A percentile compares a stretch with the other conserved stretches of the same genome.
phyloP scores from a whole-genome alignment of 2,113 vertebrate species.

The Phalacrocorax carbo region DNA sequence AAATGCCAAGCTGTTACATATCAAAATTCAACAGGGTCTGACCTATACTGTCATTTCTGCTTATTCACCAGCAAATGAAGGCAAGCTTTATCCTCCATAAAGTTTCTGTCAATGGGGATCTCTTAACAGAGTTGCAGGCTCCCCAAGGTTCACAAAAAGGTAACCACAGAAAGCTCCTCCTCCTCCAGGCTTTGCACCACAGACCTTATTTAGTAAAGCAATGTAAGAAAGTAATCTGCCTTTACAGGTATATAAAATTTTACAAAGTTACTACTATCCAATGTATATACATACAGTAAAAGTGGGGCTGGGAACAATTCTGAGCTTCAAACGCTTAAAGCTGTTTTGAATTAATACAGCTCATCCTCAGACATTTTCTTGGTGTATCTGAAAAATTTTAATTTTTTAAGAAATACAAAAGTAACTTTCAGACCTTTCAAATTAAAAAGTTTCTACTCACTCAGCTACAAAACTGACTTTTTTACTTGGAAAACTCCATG shows the following conservation, averaged over 20 bases:
- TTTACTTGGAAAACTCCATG: not conserved
- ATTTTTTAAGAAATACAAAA: not conserved
- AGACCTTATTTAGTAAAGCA: not conserved
- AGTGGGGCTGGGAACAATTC: not conserved
- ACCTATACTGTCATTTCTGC: constrained; percentile 1
- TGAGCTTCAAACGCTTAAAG: not conserved
- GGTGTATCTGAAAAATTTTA: not conserved
- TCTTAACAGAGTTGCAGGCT: constrained; percentile 9
- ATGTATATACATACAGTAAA: not conserved
- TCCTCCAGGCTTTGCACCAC: not conserved
- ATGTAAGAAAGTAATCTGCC: not conserved
- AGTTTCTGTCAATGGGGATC: not conserved
- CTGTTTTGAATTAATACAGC: not conserved
- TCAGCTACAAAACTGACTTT: not conserved
- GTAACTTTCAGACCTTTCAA: not conserved
- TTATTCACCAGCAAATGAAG: constrained; percentile 10
- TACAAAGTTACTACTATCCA: not conserved
- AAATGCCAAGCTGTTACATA: constrained; percentile 3
- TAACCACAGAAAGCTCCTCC: not conserved
- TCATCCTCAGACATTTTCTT: not conserved
- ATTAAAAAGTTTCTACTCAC: not conserved
- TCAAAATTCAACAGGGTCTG: constrained; percentile 33
- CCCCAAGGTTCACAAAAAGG: constrained; percentile 10
- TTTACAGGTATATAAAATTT: not conserved
- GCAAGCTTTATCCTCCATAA: not conserved